Evolutionary conservation across 2,113 vertebrate species (phyloP), one percentile per base, ranked within the genome.

Genomic region (Seriola aureovittata): DNA sequence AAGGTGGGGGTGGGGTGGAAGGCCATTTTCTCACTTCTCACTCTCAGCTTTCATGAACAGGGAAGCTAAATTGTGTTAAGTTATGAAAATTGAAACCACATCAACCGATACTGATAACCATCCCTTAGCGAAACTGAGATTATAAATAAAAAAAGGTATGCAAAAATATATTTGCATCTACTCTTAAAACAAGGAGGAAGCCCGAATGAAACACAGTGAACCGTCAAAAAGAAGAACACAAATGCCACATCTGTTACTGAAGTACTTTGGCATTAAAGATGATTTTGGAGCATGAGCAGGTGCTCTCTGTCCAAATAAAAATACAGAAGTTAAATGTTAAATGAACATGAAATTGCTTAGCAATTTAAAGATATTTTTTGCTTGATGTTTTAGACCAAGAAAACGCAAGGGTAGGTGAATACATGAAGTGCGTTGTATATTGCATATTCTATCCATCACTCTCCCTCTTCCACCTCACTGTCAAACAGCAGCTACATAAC

Each of bases 1-100:
- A 62, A 74, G 21, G 2, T 3, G 38, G 25, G 63, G 50, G 32
- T 21, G 34, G 23, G 9, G 48, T n/a, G 19, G 32, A 57, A 69
- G 10, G 5, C n/a, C 13, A 19, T 9, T 78, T 86, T 86, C 60
- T 91, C 84, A 90, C 83, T 88, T 89, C 87, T 91, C 78, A 42
- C 29, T 85, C 29, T 71, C 80, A 34, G 60, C 54, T 90, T 60
- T 85, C 34, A 59, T 6, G 0, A 81, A 80, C 13, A 63, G 25
- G 52, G 78, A 88, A 75, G 13, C 21, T 68, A 5, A 52, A 25
- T 12, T 76, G 2, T 12, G 29, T n/a, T 5, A 23, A 5, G 32
- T 36, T 54, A 64, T 52, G 48, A 66, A 52, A 70, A 59, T 75
- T 19, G 59, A 83, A 65, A 48, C 29, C 9, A n/a, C 46, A 23